Evolutionary conservation across 1,140 invertebrate species (phyloP).

Genomic region (Brachionus paranguensis): DNA sequence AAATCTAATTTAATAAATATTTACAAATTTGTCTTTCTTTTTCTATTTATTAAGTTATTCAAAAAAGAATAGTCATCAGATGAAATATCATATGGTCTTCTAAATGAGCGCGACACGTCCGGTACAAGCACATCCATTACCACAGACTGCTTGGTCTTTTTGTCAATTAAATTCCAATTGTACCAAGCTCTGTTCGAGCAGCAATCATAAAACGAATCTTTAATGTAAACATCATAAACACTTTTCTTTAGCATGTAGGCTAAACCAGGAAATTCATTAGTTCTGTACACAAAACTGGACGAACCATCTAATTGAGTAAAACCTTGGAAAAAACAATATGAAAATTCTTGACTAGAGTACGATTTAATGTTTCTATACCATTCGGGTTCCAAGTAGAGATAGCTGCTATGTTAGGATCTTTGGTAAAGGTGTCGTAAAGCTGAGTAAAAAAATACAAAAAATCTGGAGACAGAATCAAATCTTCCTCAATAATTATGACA

Average conservation of each 20-base stretch:
- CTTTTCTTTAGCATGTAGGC: constrained; percentile 48
- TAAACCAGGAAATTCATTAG: constrained; percentile 50
- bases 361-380: constrained; percentile 47
- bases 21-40: constrained; percentile 48
- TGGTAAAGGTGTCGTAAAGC: constrained; percentile 49
- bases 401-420: constrained; percentile 52
- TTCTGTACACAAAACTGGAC: constrained; percentile 45
- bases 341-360: too few species aligned
- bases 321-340: constrained; percentile 43
- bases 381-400: constrained; percentile 59
- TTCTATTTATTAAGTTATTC: constrained; percentile 43
- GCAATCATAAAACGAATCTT: constrained; percentile 43
- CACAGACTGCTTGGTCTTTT: constrained; percentile 40
- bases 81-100: constrained; percentile 44
- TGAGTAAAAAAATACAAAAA: constrained; percentile 57
- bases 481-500: constrained; percentile 57
- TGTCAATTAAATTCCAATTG: constrained; percentile 44
- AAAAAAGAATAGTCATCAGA: constrained; percentile 41
- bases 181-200: constrained; percentile 48
- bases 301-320: constrained; percentile 49
- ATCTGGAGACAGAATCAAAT: constrained; percentile 57
- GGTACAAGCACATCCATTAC: constrained; percentile 46
- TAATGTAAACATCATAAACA: constrained; percentile 44
- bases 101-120: constrained; percentile 48
- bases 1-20: constrained; percentile 40